Evolutionary conservation across 2,113 vertebrate species (phyloP).

Genomic region (Ifrita kowaldi): DNA sequence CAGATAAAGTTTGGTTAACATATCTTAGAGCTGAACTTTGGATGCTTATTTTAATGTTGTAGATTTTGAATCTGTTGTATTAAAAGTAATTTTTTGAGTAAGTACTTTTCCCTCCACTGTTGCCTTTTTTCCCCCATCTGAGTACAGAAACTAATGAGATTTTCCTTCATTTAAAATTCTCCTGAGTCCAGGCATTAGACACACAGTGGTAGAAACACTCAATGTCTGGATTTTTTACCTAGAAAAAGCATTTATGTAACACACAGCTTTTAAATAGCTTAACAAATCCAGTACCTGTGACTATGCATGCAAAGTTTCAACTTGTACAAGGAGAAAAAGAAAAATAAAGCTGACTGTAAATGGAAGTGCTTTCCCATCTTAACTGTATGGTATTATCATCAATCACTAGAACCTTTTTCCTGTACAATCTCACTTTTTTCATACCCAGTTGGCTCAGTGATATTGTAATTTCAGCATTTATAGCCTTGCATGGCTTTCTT

Average conservation of each 20-base stretch:
- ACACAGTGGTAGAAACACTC: not conserved
- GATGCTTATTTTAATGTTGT: not conserved
- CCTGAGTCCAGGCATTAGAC: not conserved
- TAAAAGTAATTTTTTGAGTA: not conserved
- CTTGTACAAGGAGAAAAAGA: not conserved
- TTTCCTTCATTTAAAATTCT: not conserved
- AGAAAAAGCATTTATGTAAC: not conserved
- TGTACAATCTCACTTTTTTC: not conserved
- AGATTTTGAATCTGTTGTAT: not conserved
- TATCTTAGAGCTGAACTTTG: not conserved
- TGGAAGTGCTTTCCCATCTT: not conserved
- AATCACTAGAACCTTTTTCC: not conserved
- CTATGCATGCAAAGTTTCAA: not conserved
- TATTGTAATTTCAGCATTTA: not conserved
- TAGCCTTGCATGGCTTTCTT: not conserved
- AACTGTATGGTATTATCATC: not conserved
- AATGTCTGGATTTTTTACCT: not conserved
- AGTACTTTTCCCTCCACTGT: not conserved
- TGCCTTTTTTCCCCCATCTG: not conserved
- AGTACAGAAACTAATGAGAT: not conserved
- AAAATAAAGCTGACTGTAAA: not conserved
- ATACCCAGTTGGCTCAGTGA: not conserved
- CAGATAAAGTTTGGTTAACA: not conserved
- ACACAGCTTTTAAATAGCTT: not conserved
- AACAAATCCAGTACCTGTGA: not conserved